Evolutionary conservation across 2,113 vertebrate species (phyloP), one percentile per base, ranked within the genome.

Genomic region (Carassius gibelio): DNA sequence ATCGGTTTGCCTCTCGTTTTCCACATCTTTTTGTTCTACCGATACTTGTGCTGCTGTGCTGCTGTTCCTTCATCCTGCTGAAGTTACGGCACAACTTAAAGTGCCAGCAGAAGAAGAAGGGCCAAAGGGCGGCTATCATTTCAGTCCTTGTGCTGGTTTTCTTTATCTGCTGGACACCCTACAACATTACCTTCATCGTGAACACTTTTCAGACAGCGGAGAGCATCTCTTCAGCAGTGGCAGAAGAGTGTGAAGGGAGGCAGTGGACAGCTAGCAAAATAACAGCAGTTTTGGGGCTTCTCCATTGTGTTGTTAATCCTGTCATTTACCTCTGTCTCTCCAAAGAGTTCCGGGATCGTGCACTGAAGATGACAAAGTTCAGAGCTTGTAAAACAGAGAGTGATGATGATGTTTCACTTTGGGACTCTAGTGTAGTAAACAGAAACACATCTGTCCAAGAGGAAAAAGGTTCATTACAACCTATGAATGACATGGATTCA

Each of bases 251-350:
- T 75, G 21, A 57, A 30, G 0, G 45, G 3, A 26, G 34, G 3
- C 52, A 3, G n/a, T 8, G 80, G 87, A 82, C 82, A 48, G 64
- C 87, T 86, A 55, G 88, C 75, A 0, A 88, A 26, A 75, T 91
- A 87, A 95, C 95, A 0, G 92, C 92, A 0, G 91, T 88, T 0
- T 5, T 97, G 11, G 95, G 93, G 64, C 95, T 93, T 61, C 52
- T 96, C n/a, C 96, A 96, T 45, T 94, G 94, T 82, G 95, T 94
- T 91, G 91, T 96, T 72, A 95, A 96, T 84, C 96, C 97, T 0
- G 61, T 95, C 38, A 92, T 98, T 71, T 97, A 96, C 3, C 87
- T 96, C 1, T 85, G 92, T 1, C 86, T 96, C 45, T 94, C 94
- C 0, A 15, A 85, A 69, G 95, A 95, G 87, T 96, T 97, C 87